phyloP scores from a whole-genome alignment of 2,113 vertebrate species.

The Lophochroa leadbeateri region DNA sequence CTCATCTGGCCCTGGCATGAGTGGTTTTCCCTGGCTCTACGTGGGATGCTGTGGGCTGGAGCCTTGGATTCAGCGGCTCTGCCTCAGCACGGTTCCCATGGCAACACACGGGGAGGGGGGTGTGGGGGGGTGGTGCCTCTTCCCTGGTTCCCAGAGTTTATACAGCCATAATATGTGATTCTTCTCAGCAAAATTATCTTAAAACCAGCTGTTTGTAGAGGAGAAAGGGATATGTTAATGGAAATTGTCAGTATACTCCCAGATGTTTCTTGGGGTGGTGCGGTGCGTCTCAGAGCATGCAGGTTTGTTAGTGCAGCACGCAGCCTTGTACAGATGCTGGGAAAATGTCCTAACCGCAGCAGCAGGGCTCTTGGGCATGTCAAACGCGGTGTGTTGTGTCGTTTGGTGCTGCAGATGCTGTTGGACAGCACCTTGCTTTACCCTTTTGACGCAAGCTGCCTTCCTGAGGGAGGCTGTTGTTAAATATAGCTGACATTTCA shows the following conservation, averaged over 20 bases:
- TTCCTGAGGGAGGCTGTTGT: neutral
- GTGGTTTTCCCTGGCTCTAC: neutral
- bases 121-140: neutral
- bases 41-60: neutral
- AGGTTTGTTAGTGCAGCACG: neutral
- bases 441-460: neutral
- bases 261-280: neutral
- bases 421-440: slow-evolving; percentile 1
- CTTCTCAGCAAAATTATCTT: neutral
- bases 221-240: neutral
- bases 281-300: neutral
- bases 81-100: slow-evolving; percentile 54
- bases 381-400: neutral
- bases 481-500: slow-evolving; percentile 29
- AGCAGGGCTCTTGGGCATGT: neutral
- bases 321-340: neutral
- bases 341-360: neutral
- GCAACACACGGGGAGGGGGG: slow-evolving; percentile 33
- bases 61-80: neutral
- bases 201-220: neutral
- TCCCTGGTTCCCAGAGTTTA: slow-evolving; percentile 11
- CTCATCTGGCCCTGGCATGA: neutral
- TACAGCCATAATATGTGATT: neutral
- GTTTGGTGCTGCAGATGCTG: neutral
- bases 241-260: neutral